These are phyloP conservation scores for Drosophila fuyamai DNA, from an alignment of 1,140 invertebrate species.

Conservation along the genomic window DNA sequence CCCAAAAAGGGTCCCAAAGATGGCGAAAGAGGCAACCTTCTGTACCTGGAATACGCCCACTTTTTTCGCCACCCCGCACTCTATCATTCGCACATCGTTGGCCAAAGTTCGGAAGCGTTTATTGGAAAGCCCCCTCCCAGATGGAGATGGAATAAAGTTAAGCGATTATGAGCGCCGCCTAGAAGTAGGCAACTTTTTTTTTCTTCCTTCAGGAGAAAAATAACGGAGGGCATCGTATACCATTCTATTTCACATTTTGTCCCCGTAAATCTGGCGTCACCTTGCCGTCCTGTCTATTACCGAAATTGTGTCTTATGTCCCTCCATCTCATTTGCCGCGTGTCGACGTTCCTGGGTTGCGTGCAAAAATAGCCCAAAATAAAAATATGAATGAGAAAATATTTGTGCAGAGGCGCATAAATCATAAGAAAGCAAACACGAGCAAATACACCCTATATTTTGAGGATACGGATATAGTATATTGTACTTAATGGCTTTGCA, in stretches of 20 bases:
- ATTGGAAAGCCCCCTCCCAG: conserved; percentile 53
- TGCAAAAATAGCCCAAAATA: conserved; percentile 62
- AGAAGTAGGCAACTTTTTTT: conserved; percentile 64
- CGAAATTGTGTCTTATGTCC: conserved; percentile 52
- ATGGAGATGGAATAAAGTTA: conserved; percentile 49
- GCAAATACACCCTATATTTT: conserved; percentile 7
- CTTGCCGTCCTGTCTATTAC: conserved; percentile 63
- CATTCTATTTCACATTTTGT: conserved; percentile 43
- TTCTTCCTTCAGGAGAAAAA: too few relatives aligned
- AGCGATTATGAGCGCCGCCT: conserved; percentile 59
- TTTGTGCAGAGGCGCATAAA: conserved; percentile 60
- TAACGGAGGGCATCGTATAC: conserved; percentile 10
- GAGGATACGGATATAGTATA: conserved; percentile 3
- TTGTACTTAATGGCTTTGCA: conserved; percentile 58
- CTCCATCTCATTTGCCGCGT: conserved; percentile 2
- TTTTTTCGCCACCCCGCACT: conserved; percentile 37
- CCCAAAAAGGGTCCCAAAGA: conserved; percentile 35
- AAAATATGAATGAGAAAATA: conserved; percentile 59
- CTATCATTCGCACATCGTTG: conserved; percentile 81
- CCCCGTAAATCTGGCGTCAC: conserved; percentile 65
- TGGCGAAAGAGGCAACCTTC: conserved; percentile 15
- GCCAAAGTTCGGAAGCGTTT: conserved; percentile 69
- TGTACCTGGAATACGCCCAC: conserved; percentile 27
- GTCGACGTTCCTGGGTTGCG: conserved; percentile 46
- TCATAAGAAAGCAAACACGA: conserved; percentile 50